Percentiles rank a stretch among this genome's conserved stretches.
Evolutionary conservation across 2,797 vertebrate species (phyloP).

Genomic region (Rhincodon typus): DNA sequence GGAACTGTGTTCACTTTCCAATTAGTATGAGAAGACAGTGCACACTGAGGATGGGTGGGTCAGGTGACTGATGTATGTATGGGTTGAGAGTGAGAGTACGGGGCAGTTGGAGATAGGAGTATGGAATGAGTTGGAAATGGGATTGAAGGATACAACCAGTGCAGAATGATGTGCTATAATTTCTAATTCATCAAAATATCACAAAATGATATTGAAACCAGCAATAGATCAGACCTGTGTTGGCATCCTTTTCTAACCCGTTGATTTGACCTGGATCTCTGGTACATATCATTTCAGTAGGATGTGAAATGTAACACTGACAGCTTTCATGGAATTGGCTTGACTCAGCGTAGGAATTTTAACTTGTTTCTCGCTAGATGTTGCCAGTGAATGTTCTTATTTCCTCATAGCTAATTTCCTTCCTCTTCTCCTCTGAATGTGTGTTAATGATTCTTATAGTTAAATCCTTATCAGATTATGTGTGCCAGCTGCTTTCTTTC

Average conservation of each 20-base stretch:
- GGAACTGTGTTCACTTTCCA: not conserved
- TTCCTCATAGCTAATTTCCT: not conserved
- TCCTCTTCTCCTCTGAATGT: not conserved
- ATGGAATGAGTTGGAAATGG: too few species aligned
- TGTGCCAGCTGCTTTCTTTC: not conserved
- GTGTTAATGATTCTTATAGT: not conserved
- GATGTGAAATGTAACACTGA: not conserved
- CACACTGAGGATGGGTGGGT: not conserved
- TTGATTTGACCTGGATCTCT: not conserved
- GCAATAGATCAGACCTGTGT: not conserved
- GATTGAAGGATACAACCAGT: too few species aligned
- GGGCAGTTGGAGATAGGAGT: not conserved
- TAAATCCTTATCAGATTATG: not conserved
- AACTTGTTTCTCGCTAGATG: not conserved
- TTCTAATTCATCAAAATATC: too few species aligned
- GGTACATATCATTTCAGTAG: not conserved
- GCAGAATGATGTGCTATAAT: too few species aligned
- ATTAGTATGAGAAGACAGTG: not conserved
- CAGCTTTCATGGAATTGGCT: not conserved
- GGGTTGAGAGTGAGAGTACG: not conserved
- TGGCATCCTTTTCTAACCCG: not conserved
- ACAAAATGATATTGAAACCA: not conserved
- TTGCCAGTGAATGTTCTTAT: not conserved
- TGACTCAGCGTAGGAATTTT: not conserved
- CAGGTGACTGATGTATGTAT: not conserved